These are phyloP conservation scores for Tenthredo livida DNA, from an alignment of 2,888 invertebrate species.

Conservation along the genomic window DNA sequence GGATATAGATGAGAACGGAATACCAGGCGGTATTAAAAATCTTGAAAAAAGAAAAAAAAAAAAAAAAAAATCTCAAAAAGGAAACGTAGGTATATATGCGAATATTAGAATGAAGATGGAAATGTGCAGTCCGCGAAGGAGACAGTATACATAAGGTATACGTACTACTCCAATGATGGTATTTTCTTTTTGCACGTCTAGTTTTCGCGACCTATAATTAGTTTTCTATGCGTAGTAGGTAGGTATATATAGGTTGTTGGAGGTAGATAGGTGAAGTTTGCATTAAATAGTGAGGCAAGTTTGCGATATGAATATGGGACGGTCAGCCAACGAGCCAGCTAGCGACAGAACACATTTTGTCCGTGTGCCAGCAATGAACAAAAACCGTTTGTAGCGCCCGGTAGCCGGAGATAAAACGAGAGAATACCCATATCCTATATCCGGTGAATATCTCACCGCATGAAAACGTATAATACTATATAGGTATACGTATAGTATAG, in stretches of 20 bases:
- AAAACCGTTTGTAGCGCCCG: slow-evolving; percentile 34
- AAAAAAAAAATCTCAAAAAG: no score
- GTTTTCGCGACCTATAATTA: neutral
- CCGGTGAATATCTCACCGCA: slow-evolving; percentile 24
- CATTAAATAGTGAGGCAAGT: slow-evolving; percentile 21
- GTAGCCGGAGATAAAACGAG: slow-evolving; percentile 29
- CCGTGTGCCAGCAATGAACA: slow-evolving; percentile 20
- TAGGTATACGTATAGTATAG: neutral
- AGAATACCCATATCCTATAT: slow-evolving; percentile 1
- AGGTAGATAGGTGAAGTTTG: neutral
- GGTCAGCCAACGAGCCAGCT: neutral
- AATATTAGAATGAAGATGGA: neutral
- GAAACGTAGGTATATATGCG: neutral
- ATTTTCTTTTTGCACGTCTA: neutral
- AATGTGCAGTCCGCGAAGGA: neutral
- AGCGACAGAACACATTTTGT: slow-evolving; percentile 22
- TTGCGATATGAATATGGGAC: neutral
- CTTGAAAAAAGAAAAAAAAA: no score
- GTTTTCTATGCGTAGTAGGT: neutral
- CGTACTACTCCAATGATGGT: neutral
- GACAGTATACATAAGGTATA: neutral
- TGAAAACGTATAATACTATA: neutral
- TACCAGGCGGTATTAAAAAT: no score
- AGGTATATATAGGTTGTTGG: neutral
- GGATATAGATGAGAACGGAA: no score